A percentile compares a stretch with the other conserved stretches of the same genome.
phyloP scores from a whole-genome alignment of 2,797 vertebrate genomes.

The Eremophila alpestris region DNA sequence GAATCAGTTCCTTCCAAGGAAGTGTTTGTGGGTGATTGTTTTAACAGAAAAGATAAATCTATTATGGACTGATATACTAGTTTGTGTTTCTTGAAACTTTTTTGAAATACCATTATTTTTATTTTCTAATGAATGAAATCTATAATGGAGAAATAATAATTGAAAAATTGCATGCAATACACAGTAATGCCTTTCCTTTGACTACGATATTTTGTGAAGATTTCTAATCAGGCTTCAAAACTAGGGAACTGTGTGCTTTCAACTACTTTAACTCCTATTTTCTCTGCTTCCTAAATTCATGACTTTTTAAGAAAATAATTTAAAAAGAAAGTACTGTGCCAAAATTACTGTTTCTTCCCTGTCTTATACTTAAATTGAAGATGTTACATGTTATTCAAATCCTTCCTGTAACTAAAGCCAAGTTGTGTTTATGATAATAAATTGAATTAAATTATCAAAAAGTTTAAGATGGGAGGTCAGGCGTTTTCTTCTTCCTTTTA shows the following conservation, averaged over 20 bases:
- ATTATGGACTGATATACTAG: neutral
- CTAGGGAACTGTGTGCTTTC: neutral
- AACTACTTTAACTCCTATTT: neutral
- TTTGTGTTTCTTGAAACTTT: neutral
- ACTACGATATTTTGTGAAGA: neutral
- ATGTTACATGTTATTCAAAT: neutral
- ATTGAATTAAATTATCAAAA: neutral
- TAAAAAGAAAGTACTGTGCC: neutral
- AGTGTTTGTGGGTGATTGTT: neutral
- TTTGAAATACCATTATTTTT: accelerated
- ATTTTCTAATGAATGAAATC: neutral
- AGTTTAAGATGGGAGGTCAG: neutral
- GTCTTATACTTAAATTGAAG: neutral
- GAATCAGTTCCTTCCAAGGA: neutral
- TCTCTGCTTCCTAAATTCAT: neutral
- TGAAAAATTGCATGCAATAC: neutral
- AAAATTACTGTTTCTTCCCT: neutral
- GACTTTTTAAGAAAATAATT: neutral
- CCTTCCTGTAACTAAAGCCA: neutral
- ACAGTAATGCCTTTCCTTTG: neutral
- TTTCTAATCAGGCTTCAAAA: neutral
- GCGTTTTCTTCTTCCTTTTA: neutral
- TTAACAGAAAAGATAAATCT: neutral
- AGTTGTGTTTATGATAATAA: neutral
- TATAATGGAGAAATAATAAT: neutral